phyloP scores from a whole-genome alignment of 2,797 vertebrate species.

The Tadarida brasiliensis region DNA sequence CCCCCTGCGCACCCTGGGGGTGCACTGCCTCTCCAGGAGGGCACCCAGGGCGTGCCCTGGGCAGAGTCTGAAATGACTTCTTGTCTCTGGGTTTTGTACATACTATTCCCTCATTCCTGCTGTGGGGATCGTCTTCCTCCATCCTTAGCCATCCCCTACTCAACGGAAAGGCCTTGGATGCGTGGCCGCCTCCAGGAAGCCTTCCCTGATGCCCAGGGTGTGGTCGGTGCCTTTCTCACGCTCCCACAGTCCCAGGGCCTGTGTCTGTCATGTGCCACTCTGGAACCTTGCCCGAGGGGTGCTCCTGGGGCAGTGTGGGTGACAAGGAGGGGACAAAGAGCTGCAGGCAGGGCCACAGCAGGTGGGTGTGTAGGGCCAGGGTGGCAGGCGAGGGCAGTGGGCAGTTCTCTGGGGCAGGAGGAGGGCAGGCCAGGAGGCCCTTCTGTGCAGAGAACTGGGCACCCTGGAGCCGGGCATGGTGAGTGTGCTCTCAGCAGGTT shows the following conservation, averaged over 20 bases:
- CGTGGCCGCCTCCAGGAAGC: not conserved
- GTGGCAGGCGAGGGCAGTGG: too few species aligned
- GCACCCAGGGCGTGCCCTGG: not conserved
- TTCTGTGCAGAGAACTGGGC: not conserved
- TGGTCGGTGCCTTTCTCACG: not conserved
- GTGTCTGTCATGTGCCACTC: not conserved
- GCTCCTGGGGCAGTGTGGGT: not conserved
- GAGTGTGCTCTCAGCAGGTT: not conserved
- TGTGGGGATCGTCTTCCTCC: not conserved
- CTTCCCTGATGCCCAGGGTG: not conserved
- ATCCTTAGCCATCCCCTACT: not conserved
- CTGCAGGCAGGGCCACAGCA: not conserved
- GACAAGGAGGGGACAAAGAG: not conserved
- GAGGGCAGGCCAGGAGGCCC: not conserved
- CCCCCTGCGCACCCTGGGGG: not conserved
- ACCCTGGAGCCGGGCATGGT: accelerated
- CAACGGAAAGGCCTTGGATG: not conserved
- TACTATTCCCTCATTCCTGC: not conserved
- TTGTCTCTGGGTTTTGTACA: not conserved
- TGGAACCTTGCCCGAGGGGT: not conserved
- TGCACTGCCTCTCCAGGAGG: not conserved
- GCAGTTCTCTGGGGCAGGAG: not conserved
- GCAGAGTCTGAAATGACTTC: not conserved
- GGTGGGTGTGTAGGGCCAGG: not conserved
- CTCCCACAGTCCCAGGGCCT: not conserved